Percentiles rank a stretch among this genome's conserved stretches.
Evolutionary conservation across 2,797 vertebrate species (phyloP).

Genomic region (Hoplostethus mediterraneus): DNA sequence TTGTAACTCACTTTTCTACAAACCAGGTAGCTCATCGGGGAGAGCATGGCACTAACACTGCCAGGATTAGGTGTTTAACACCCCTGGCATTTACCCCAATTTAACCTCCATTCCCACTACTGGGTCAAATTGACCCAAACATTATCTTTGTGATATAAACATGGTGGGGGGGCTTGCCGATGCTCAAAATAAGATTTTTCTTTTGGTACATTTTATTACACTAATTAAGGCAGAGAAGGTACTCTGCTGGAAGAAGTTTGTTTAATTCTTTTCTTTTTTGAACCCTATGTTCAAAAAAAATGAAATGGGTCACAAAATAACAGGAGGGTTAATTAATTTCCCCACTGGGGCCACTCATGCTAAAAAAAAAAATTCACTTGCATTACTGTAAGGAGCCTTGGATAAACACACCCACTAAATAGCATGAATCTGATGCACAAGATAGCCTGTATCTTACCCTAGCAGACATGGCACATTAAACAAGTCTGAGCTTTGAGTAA

Average conservation of each 20-base stretch:
- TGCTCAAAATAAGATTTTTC: too few relatives aligned
- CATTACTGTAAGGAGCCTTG: slow-evolving; percentile 41
- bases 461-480: slow-evolving; percentile 10
- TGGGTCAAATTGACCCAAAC: too few relatives aligned
- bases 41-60: slow-evolving; percentile 23
- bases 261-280: too few relatives aligned
- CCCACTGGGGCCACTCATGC: slow-evolving; percentile 58
- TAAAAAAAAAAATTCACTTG: slow-evolving; percentile 49
- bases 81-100: too few relatives aligned
- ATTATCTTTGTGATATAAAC: too few relatives aligned
- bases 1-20: slow-evolving; percentile 24
- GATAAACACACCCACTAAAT: slow-evolving; percentile 58
- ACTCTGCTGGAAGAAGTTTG: too few relatives aligned
- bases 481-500: slow-evolving; percentile 11
- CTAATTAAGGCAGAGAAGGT: too few relatives aligned
- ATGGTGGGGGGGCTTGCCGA: too few relatives aligned
- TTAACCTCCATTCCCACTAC: too few relatives aligned
- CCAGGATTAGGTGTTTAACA: slow-evolving; percentile 17
- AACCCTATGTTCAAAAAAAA: too few relatives aligned
- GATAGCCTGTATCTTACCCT: slow-evolving; percentile 10
- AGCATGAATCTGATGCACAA: slow-evolving; percentile 24
- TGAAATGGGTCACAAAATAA: too few relatives aligned
- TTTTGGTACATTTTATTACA: too few relatives aligned
- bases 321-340: slow-evolving; percentile 57
- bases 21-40: slow-evolving; percentile 11